phyloP scores from a whole-genome alignment of 2,888 invertebrate genomes.

The Nemotelus nigrinus region DNA sequence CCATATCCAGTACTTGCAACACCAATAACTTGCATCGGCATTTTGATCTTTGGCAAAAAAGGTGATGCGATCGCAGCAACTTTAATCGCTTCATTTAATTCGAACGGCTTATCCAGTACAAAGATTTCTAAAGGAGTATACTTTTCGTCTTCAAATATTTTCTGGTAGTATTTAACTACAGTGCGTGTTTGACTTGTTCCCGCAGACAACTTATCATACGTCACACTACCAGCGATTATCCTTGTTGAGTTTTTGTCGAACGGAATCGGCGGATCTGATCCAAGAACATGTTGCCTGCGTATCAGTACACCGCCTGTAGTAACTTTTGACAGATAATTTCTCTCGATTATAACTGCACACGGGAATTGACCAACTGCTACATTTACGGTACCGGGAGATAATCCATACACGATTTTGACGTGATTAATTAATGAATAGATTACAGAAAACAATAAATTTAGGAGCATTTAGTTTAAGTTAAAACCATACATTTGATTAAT shows the following conservation, averaged over 20 bases:
- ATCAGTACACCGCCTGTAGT: neutral
- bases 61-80: neutral
- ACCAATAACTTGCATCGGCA: neutral
- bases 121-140: neutral
- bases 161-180: neutral
- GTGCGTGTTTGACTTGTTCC: neutral
- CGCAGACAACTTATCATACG: too few species aligned
- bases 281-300: neutral
- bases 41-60: neutral
- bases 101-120: neutral
- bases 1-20: neutral
- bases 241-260: neutral
- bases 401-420: neutral
- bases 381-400: neutral
- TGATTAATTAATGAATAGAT: too few species aligned
- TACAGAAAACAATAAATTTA: too few species aligned
- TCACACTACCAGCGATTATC: too few species aligned
- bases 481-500: too few species aligned
- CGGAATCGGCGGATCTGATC: neutral
- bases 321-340: neutral
- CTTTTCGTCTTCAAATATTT: neutral
- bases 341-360: neutral
- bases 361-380: neutral
- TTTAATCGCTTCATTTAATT: neutral
- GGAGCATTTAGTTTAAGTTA: too few species aligned